phyloP scores from a whole-genome alignment of 2,888 invertebrate genomes.

The Leucophenga montana region DNA sequence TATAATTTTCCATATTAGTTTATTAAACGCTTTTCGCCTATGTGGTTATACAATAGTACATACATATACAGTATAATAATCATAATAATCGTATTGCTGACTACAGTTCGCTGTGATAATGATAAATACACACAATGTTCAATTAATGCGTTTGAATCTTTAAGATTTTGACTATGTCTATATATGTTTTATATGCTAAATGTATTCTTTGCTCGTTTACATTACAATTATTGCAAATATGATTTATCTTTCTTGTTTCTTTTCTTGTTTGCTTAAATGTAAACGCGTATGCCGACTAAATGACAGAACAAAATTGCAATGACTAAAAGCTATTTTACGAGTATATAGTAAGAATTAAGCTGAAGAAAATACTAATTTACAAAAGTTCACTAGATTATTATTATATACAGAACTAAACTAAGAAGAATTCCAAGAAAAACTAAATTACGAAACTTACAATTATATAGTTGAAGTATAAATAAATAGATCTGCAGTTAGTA shows the following conservation, averaged over 20 bases:
- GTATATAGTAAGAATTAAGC: too few relatives aligned
- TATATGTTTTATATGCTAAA: constrained; percentile 22
- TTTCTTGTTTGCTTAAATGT: constrained; percentile 8
- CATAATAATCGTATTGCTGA: constrained; percentile 47
- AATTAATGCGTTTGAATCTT: constrained; percentile 46
- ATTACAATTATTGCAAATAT: constrained; percentile 8
- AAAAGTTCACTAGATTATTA: constrained; percentile 28
- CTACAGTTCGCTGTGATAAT: constrained; percentile 42
- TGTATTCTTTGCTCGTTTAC: background rate
- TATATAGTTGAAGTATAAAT: too few relatives aligned
- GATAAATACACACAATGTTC: constrained; percentile 35
- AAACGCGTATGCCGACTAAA: background rate
- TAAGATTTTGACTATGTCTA: constrained; percentile 58
- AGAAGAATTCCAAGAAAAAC: background rate
- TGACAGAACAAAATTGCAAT: background rate
- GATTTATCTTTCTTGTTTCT: background rate
- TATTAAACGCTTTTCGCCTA: constrained; percentile 6
- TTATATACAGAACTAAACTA: constrained; percentile 42
- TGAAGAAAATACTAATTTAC: constrained; percentile 33
- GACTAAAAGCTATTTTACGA: background rate
- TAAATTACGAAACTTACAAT: constrained; percentile 10
- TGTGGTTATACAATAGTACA: constrained; percentile 38
- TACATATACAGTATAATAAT: constrained; percentile 34
- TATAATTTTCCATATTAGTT: constrained; percentile 6
- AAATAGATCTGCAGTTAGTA: too few relatives aligned